A percentile compares a stretch with the other conserved stretches of the same genome.
Conservation (phyloP, 1,140 invertebrate genomes). For the Neoseiulus cucumeris region DNA sequence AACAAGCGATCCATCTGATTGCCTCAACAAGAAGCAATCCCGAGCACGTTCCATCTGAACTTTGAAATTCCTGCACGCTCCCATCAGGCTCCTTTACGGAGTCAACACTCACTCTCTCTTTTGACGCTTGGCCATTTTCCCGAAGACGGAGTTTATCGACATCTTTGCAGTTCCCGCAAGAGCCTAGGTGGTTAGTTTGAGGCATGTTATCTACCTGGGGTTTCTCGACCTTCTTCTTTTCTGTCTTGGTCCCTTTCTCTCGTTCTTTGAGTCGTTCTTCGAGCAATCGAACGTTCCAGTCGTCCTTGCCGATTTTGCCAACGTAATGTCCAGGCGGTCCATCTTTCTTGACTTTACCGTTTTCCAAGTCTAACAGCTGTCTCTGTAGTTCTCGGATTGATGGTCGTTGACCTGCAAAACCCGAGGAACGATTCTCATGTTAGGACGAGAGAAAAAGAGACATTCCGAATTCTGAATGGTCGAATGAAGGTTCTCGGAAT, state of each 20-base stretch:
- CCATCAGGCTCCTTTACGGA: too few species aligned
- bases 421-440: not conserved
- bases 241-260: conserved; percentile 28
- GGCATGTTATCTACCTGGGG: conserved; percentile 52
- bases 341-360: conserved; percentile 13
- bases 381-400: not conserved
- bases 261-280: conserved; percentile 54
- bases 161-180: too few species aligned
- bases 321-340: conserved; percentile 15
- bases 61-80: too few species aligned
- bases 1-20: too few species aligned
- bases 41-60: too few species aligned
- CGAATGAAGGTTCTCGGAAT: too few species aligned
- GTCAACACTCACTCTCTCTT: too few species aligned
- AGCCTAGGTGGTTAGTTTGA: too few species aligned
- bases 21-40: too few species aligned
- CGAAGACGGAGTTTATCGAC: too few species aligned
- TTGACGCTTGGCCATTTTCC: too few species aligned
- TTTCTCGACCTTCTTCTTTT: conserved; percentile 42
- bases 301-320: conserved; percentile 63
- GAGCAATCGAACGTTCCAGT: conserved; percentile 65
- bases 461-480: too few species aligned
- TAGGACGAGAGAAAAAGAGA: not conserved
- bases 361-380: not conserved
- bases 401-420: not conserved